Base-by-base conservation (phyloP, 2,797 vertebrate genomes). In the Semaprochilodus insignis region DNA sequence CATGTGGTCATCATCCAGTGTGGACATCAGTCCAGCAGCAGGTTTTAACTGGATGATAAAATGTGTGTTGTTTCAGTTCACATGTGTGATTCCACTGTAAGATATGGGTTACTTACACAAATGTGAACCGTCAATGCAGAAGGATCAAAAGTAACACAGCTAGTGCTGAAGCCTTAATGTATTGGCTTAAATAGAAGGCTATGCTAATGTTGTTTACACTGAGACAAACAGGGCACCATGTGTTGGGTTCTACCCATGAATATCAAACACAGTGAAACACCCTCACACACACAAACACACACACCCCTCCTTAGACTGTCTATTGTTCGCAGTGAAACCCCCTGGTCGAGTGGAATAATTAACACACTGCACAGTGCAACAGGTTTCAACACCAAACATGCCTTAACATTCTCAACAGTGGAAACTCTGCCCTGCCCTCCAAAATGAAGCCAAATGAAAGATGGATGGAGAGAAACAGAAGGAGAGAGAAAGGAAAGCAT, bases 181-280 rank as follows among this genome's bases (percentile, higher is more conserved):
- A 36, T 57, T 34, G 57, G n/a, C 10, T n/a, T 59, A 70, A 81
- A n/a, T 11, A 60, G 55, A 34, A 65, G 75, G 59, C 62, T 57
- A 72, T 81, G 78, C 73, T 80, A 77, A 76, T 82, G 31, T 17
- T 74, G 83, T 82, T 78, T 85, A 84, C 78, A 77, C 48, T 23
- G 66, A 81, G 63, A 80, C 77, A 74, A 78, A 73, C 63, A 79
- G 63, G 54, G 52, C 77, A 79, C 52, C 77, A 72, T 85, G 80
- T 63, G 76, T 21, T 44, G 36, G 67, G 70, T 60, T 59, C 2
- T 40, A 23, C 77, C 82, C 81, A 86, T 86, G 85, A 86, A 83
- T 83, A 86, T 81, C 81, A 86, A 70, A 70, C 54, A 55, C 17
- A 55, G 63, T 44, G 23, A 67, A 85, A 83, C 44, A 48, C 44